Evolutionary conservation across 2,797 vertebrate genomes (phyloP).

Genomic region (Parotocinclus haroldoi): DNA sequence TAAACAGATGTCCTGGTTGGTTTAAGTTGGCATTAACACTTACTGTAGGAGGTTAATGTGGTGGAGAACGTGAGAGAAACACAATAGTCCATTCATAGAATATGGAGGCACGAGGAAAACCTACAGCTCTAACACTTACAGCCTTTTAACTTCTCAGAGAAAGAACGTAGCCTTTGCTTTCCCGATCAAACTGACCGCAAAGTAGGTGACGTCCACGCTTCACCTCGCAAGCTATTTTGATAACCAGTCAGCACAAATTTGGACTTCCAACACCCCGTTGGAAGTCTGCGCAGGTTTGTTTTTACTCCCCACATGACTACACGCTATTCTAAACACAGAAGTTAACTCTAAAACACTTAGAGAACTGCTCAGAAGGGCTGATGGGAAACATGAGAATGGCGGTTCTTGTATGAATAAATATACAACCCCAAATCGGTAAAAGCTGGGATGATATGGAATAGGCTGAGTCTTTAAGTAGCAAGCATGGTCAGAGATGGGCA

Average conservation of each 20-base stretch:
- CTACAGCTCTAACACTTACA: background rate
- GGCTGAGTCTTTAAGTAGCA: no score
- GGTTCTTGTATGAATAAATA: no score
- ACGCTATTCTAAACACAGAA: no score
- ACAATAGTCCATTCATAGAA: background rate
- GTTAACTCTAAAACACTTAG: no score
- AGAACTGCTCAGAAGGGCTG: no score
- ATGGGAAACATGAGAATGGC: no score
- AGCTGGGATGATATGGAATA: no score
- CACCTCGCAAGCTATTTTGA: constrained; percentile 29
- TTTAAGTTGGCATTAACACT: background rate
- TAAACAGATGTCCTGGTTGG: background rate
- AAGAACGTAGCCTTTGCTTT: constrained; percentile 57
- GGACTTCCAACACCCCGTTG: constrained; percentile 7
- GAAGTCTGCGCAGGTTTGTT: constrained; percentile 10
- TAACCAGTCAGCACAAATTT: constrained; percentile 18
- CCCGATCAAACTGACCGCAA: constrained; percentile 53
- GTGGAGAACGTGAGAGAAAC: background rate
- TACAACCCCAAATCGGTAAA: no score
- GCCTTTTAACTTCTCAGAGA: constrained; percentile 60
- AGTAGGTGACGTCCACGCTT: constrained; percentile 45
- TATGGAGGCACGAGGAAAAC: background rate
- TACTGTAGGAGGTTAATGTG: background rate
- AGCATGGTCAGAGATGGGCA: no score
- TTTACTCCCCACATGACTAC: constrained; percentile 11